These are phyloP conservation scores for Zonotrichia albicollis DNA, from an alignment of 2,797 vertebrate species.

Conservation along the genomic window DNA sequence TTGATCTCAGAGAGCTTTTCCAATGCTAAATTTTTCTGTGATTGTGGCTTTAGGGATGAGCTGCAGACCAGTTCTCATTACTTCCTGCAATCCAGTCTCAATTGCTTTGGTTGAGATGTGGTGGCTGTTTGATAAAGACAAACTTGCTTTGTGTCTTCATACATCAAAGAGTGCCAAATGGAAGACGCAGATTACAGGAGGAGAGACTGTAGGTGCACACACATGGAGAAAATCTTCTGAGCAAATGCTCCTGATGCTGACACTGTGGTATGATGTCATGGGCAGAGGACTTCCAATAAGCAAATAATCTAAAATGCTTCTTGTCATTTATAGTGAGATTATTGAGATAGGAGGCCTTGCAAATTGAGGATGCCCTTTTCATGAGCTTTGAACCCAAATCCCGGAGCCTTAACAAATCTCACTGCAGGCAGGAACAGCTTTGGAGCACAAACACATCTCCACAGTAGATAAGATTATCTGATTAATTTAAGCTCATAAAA, in stretches of 20 bases:
- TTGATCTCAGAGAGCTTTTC: not conserved
- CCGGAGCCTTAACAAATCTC: not conserved
- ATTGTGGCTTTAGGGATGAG: not conserved
- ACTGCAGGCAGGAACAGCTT: not conserved
- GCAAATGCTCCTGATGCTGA: not conserved
- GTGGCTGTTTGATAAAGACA: not conserved
- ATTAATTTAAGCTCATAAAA: not conserved
- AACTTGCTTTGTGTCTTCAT: not conserved
- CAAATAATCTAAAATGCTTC: not conserved
- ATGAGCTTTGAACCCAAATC: constrained; percentile 9
- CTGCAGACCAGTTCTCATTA: not conserved
- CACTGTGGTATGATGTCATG: not conserved
- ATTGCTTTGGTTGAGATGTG: not conserved
- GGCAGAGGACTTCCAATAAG: not conserved
- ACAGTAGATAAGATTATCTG: not conserved
- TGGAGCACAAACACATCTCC: not conserved
- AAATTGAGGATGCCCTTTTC: not conserved
- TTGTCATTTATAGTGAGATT: not conserved
- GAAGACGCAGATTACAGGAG: not conserved
- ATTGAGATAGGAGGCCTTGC: not conserved
- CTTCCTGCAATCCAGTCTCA: not conserved
- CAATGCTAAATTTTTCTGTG: not conserved
- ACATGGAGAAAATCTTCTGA: not conserved
- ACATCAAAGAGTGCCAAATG: not conserved
- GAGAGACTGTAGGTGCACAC: not conserved